Evolutionary conservation across 2,113 vertebrate genomes (phyloP).

Genomic region (Bubo scandiacus): DNA sequence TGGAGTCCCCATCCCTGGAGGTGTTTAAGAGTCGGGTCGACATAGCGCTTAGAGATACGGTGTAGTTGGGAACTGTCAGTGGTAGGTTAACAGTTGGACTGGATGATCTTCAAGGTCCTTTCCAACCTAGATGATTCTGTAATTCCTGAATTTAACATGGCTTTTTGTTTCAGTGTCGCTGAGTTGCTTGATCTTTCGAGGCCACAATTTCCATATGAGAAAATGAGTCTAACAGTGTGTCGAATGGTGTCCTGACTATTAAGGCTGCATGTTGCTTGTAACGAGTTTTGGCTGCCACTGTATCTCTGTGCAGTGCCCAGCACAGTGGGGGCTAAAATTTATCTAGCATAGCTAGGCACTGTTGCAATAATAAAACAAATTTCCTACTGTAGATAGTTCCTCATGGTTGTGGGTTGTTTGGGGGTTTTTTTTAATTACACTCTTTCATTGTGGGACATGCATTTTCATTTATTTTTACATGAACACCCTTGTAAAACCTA

Average conservation of each 20-base stretch:
- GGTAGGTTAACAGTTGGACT: no score
- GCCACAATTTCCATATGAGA: not conserved
- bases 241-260: fast-evolving
- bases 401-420: not conserved
- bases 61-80: no score
- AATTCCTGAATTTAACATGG: not conserved
- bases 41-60: no score
- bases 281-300: not conserved
- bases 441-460: not conserved
- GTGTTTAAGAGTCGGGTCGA: no score
- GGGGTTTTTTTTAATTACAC: not conserved
- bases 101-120: no score
- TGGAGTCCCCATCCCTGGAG: no score
- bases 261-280: fast-evolving
- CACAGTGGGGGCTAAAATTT: not conserved
- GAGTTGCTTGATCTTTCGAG: not conserved
- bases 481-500: not conserved
- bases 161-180: not conserved
- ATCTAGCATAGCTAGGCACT: not conserved
- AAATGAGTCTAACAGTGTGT: not conserved
- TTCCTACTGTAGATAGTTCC: not conserved
- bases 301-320: not conserved
- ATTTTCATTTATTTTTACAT: not conserved
- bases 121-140: no score
- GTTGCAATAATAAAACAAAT: not conserved